Evolutionary conservation across 1,140 invertebrate species (phyloP), one percentile per base, ranked within the genome.

Genomic region (Nasonia giraulti): DNA sequence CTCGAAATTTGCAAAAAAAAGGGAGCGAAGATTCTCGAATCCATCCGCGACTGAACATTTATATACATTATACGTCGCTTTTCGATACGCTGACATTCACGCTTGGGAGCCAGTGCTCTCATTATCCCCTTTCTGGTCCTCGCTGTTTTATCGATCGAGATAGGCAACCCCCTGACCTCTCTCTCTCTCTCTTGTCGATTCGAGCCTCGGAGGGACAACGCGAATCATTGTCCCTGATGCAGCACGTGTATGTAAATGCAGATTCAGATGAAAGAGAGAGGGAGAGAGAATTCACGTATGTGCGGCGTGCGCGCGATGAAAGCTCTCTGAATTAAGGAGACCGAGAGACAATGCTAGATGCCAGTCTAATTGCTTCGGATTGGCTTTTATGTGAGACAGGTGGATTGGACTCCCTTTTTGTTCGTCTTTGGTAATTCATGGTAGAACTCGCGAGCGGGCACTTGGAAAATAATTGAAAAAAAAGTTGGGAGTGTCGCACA

Each of bases 211-310:
- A 69, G 20, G 27, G n/a, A 23, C 66, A n/a, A 8, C 27, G 68
- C 23, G 17, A 71, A 71, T 71, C 68, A 71, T 71, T 71, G 66
- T 69, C 66, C 66, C 66, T 55, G 50, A 55, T 55, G 66, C 66
- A n/a, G 66, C 23, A 31, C 27, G 27, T 62, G 55, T 62, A 14
- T 62, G 20, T 62, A 55, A 12, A 50, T 55, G 50, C 50, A 8
- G 55, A n/a, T 62, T n/a, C 55, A 20, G 55, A 62, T n/a, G 55
- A 62, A 1, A 1, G 27, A 27, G 27, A 27, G 27, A 1, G 17
- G 0, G 17, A 62, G 55, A 7, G 11, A 17, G 50, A 55, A 55
- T 55, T 55, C 50, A 55, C 5, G 55, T 62, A 62, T 62, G 17
- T 17, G 55, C 17, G 55, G 55, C 55, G 5, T 20, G 20, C 55